phyloP scores from a whole-genome alignment of 2,797 vertebrate species.

The Pteropus rufus region DNA sequence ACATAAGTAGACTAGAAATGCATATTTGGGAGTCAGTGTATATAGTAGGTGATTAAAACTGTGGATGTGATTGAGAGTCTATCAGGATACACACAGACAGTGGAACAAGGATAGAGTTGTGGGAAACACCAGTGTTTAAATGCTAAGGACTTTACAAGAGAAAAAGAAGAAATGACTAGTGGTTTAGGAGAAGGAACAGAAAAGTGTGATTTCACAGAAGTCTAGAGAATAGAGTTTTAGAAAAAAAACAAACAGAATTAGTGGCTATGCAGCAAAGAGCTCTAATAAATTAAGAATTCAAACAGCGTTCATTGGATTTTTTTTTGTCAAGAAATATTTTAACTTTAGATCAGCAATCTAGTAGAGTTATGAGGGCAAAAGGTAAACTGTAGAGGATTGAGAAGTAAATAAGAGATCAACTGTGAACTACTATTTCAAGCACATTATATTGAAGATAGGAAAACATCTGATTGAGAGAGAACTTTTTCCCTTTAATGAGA shows the following conservation, averaged over 20 bases:
- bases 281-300: background rate
- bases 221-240: background rate
- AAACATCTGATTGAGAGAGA: background rate
- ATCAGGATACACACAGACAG: too few relatives aligned
- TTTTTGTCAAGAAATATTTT: background rate
- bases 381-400: background rate
- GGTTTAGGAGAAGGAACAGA: background rate
- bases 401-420: background rate
- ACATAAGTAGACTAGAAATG: background rate
- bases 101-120: background rate
- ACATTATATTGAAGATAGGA: background rate
- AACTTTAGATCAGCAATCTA: background rate
- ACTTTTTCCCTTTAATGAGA: background rate
- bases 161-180: background rate
- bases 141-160: background rate
- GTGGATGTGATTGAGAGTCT: background rate
- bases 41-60: background rate
- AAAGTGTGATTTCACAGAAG: background rate
- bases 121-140: background rate
- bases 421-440: background rate
- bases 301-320: background rate
- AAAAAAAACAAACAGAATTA: background rate
- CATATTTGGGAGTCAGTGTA: background rate
- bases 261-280: background rate
- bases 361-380: background rate